Evolutionary conservation across 2,888 invertebrate genomes (phyloP), one percentile per base, ranked within the genome.

Genomic region (Dastarcus helophoroides): DNA sequence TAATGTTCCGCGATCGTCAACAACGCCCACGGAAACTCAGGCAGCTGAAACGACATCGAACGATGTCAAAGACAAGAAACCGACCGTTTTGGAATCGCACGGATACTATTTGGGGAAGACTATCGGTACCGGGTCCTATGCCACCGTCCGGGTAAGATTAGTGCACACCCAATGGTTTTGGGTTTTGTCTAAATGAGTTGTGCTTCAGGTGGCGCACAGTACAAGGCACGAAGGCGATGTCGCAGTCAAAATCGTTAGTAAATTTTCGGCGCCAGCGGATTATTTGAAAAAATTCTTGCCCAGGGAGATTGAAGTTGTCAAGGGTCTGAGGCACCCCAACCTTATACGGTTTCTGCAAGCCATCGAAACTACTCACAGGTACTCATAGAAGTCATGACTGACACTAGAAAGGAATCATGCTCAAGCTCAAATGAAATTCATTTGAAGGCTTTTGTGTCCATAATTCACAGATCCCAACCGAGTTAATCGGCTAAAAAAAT

Each of bases 331-430:
- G 50, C 85, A 85, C 66, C 74, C 77, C 31, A 81, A 84, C 60
- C 63, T 85, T 28, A 83, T 85, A 51, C 67, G 79, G 40, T 85
- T 83, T 55, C 69, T 81, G 43, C 83, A 85, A 61, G 82, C 83
- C 19, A 84, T 85, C 37, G 85, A 85, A 67, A 84, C 84, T 1
- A 83, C 82, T 28, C 82, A 83, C 54, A 75, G 82, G 82, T 81
- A 26, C 3, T 21, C 22, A 10, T 13, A 12, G 5, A 26, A n/a
- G n/a, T n/a, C n/a, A n/a, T n/a, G n/a, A n/a, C n/a, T n/a, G n/a
- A n/a, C n/a, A n/a, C n/a, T n/a, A n/a, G n/a, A n/a, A n/a, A n/a
- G n/a, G n/a, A n/a, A n/a, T n/a, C n/a, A n/a, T n/a, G n/a, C n/a
- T n/a, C n/a, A n/a, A n/a, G n/a, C n/a, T n/a, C n/a, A n/a, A n/a